A percentile compares a stretch with the other conserved stretches of the same genome.
These are phyloP conservation scores for Phrynosoma blainvillii DNA, from an alignment of 2,113 vertebrate species.

Conservation along the genomic window DNA sequence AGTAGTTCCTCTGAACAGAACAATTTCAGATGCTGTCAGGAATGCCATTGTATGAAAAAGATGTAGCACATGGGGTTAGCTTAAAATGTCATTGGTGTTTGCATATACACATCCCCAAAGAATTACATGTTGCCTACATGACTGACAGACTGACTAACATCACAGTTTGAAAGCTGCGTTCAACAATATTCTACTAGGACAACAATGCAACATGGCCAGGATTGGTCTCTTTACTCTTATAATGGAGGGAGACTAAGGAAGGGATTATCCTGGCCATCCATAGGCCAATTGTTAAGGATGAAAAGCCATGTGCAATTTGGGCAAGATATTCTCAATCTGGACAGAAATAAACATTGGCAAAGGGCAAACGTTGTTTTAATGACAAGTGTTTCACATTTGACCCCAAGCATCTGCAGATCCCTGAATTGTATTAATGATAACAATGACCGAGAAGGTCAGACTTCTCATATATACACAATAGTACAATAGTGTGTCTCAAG, in stretches of 20 bases:
- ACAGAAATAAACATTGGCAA: not conserved
- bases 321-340: not conserved
- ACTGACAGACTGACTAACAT: not conserved
- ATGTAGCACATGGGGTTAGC: conserved; percentile 1
- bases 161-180: not conserved
- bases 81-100: conserved; percentile 31
- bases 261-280: not conserved
- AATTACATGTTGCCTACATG: not conserved
- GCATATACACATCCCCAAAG: not conserved
- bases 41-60: not conserved
- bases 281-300: not conserved
- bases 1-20: not conserved
- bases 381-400: not conserved
- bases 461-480: not conserved
- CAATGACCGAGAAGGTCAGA: not conserved
- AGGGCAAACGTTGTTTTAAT: not conserved
- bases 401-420: not conserved
- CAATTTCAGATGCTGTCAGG: not conserved
- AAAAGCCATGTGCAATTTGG: not conserved
- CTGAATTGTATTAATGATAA: not conserved
- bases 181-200: not conserved
- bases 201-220: not conserved
- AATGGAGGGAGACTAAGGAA: no score
- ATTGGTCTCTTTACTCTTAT: not conserved
- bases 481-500: not conserved